Evolutionary conservation across 2,888 invertebrate genomes (phyloP).

Genomic region (Automeris io): DNA sequence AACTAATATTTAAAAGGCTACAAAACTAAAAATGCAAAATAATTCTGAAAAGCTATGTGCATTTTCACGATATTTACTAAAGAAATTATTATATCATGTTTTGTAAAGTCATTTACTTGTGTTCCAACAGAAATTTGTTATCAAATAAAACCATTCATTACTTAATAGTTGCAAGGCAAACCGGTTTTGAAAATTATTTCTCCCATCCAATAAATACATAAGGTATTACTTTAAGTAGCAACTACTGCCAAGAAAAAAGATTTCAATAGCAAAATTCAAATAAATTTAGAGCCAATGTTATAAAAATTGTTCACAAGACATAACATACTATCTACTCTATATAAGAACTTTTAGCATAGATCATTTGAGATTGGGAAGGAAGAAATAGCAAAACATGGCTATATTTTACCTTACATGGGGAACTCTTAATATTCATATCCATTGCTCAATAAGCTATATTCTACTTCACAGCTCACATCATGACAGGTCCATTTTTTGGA

Average conservation of each 20-base stretch:
- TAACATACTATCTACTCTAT: slow-evolving; percentile 5
- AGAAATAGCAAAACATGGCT: slow-evolving; percentile 38
- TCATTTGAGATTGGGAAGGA: slow-evolving; percentile 19
- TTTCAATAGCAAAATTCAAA: slow-evolving; percentile 4
- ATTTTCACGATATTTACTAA: slow-evolving; percentile 12
- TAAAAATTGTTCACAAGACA: slow-evolving; percentile 1
- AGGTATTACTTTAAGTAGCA: slow-evolving; percentile 1
- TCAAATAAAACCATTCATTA: background rate
- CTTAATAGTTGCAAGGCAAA: background rate
- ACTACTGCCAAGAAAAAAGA: slow-evolving; percentile 1
- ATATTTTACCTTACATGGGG: slow-evolving; percentile 73
- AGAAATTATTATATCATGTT: background rate
- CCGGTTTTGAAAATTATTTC: background rate
- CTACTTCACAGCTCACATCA: slow-evolving; percentile 66
- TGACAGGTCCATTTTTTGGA: slow-evolving; percentile 47
- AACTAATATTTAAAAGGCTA: background rate
- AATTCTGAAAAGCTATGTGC: slow-evolving; percentile 44
- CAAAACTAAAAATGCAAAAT: slow-evolving; percentile 28
- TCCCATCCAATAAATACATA: slow-evolving; percentile 2
- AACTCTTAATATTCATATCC: slow-evolving; percentile 68
- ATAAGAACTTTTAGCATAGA: slow-evolving; percentile 3
- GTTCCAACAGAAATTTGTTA: background rate
- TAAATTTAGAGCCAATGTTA: slow-evolving; percentile 5
- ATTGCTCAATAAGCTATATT: slow-evolving; percentile 56
- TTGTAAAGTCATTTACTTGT: background rate